Percentiles rank a stretch among this genome's conserved stretches.
Conservation (phyloP, 2,888 invertebrate genomes). For the Aphidius colemani region DNA sequence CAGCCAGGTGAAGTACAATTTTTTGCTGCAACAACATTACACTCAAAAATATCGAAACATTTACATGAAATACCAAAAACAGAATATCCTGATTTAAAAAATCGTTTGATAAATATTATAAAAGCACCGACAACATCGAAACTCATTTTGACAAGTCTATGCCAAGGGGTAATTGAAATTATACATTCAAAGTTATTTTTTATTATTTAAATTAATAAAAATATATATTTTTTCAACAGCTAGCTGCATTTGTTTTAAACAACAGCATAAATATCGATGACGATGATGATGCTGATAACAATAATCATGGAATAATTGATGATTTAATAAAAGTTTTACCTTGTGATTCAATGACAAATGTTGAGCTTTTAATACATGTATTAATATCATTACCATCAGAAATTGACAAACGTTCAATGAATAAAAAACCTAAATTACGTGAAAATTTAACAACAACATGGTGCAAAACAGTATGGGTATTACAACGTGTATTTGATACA, state of each 20-base stretch:
- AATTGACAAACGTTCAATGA: slow-evolving; percentile 61
- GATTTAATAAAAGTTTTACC: slow-evolving; percentile 73
- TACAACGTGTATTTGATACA: slow-evolving; percentile 51
- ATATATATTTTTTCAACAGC: slow-evolving; percentile 27
- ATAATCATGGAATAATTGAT: slow-evolving; percentile 72
- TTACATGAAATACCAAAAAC: slow-evolving; percentile 86
- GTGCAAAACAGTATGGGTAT: slow-evolving; percentile 48
- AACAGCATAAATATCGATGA: slow-evolving; percentile 38
- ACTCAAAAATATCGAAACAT: slow-evolving; percentile 84
- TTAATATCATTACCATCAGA: slow-evolving; percentile 88
- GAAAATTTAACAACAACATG: slow-evolving; percentile 39
- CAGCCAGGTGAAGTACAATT: slow-evolving; percentile 87
- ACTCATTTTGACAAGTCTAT: slow-evolving; percentile 82
- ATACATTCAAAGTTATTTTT: no score
- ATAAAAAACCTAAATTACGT: slow-evolving; percentile 36
- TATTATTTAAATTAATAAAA: no score
- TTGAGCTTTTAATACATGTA: slow-evolving; percentile 77
- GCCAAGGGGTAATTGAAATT: slow-evolving; percentile 66
- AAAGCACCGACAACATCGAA: slow-evolving; percentile 81
- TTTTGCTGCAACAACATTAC: slow-evolving; percentile 89
- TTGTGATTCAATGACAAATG: slow-evolving; percentile 66
- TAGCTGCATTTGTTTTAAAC: slow-evolving; percentile 84
- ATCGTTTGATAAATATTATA: slow-evolving; percentile 77
- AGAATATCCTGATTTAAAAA: slow-evolving; percentile 76
- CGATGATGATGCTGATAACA: slow-evolving; percentile 60